These are phyloP conservation scores for Eupsilia transversa DNA, from an alignment of 2,888 invertebrate species.

Conservation along the genomic window DNA sequence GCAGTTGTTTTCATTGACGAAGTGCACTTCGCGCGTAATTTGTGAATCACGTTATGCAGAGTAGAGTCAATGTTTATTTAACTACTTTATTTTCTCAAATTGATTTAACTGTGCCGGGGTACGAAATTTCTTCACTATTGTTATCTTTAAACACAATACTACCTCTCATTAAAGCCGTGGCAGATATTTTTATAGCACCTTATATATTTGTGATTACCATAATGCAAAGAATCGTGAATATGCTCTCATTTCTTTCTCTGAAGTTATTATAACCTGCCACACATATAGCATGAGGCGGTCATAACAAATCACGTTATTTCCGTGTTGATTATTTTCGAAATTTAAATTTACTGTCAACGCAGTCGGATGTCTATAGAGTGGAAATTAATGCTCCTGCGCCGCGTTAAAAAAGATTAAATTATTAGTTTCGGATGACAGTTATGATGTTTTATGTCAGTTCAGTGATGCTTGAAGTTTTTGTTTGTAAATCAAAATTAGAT, in stretches of 20 bases:
- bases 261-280: constrained; percentile 56
- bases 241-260: constrained; percentile 17
- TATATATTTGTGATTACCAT: constrained; percentile 4
- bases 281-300: constrained; percentile 64
- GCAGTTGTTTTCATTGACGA: no score
- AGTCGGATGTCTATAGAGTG: constrained; percentile 46
- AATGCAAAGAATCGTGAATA: constrained; percentile 9
- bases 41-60: no score
- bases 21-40: no score
- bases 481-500: constrained; percentile 42
- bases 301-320: constrained; percentile 68
- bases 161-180: no score
- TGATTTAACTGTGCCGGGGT: no score
- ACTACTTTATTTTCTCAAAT: no score
- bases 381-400: constrained; percentile 40
- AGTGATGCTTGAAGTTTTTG: constrained; percentile 43
- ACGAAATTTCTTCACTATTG: no score
- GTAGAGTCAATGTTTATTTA: no score
- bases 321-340: constrained; percentile 64
- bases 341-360: constrained; percentile 58
- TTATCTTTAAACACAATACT: no score
- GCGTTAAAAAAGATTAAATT: constrained; percentile 60
- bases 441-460: constrained; percentile 46
- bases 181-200: no score
- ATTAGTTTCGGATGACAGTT: constrained; percentile 60